Evolutionary conservation across 2,113 vertebrate species (phyloP), one percentile per base, ranked within the genome.

Genomic region (Bufo bufo): DNA sequence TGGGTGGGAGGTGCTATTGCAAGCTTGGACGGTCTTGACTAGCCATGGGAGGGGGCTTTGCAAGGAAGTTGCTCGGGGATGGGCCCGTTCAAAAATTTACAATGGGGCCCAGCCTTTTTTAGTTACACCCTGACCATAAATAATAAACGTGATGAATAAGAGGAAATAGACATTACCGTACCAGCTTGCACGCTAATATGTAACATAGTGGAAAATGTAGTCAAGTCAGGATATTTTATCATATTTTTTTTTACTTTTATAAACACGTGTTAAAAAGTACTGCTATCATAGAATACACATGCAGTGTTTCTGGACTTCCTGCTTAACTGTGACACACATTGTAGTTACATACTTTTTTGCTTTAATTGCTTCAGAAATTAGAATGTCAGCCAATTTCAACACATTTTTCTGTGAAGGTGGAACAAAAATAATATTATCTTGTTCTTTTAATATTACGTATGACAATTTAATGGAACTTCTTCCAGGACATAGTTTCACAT

Each of bases 381-480:
- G 77, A 49, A 69, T 45, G 47, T 66, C 74, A 86, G 85, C 85
- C 85, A 86, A 79, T 66, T 59, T 86, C 61, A 86, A 86, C 74
- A 86, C 85, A 86, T 69, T 86, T 86, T 79, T 66, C 49, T 66
- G n/a, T 66, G 85, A 66, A 79, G 75, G 85, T 86, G 77, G 79
- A 69, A 45, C 77, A 86, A 86, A 86, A 86, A 86, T 80, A 86
- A 86, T 86, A 86, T 86, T 86, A 86, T 86, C 77, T 79, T 86
- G 85, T 86, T 78, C 85, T 79, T 80, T 86, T 86, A 23, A 69
- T 65, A 86, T 86, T 86, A 69, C 77, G 63, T 56, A 77, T 86
- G 85, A 79, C 85, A 86, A 63, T 66, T 86, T 79, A 80, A 80
- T 86, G 85, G 66, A 86, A 56, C 74, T 77, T 43, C 77, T 52